A percentile compares a stretch with the other conserved stretches of the same genome.
phyloP scores from a whole-genome alignment of 2,888 invertebrate genomes.

The Autographa gamma region DNA sequence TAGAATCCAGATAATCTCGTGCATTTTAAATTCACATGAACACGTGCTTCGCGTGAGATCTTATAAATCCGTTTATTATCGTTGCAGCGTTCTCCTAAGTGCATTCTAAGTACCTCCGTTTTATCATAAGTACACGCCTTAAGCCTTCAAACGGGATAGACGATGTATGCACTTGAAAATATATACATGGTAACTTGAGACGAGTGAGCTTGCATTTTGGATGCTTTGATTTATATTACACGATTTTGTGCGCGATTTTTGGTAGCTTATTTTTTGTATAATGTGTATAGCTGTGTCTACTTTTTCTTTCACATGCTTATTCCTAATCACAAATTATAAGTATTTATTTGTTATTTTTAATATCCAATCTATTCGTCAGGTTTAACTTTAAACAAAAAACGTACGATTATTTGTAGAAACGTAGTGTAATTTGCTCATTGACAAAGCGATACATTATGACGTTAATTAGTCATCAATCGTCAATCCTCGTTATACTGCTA shows the following conservation, averaged over 20 bases:
- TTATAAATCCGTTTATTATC: conserved; percentile 31
- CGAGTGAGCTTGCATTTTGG: neutral
- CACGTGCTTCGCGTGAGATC: conserved; percentile 18
- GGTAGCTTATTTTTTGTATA: neutral
- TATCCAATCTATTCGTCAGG: no score
- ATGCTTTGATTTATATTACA: neutral
- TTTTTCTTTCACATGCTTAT: no score
- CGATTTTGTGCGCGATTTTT: neutral
- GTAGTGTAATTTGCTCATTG: no score
- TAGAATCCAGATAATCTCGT: neutral
- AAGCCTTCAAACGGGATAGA: conserved; percentile 6
- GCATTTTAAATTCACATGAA: neutral
- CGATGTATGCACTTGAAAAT: neutral
- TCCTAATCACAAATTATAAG: no score
- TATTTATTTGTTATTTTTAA: no score
- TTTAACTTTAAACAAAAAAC: no score
- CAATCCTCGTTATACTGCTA: no score
- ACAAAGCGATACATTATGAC: no score
- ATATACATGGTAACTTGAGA: neutral
- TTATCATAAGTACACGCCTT: conserved; percentile 32
- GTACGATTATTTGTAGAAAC: no score
- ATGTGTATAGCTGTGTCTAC: no score
- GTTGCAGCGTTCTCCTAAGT: conserved; percentile 20
- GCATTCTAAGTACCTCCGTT: conserved; percentile 28
- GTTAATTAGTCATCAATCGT: no score